Base-by-base conservation (phyloP, 2,797 vertebrate genomes). In the Remorina albescens region DNA sequence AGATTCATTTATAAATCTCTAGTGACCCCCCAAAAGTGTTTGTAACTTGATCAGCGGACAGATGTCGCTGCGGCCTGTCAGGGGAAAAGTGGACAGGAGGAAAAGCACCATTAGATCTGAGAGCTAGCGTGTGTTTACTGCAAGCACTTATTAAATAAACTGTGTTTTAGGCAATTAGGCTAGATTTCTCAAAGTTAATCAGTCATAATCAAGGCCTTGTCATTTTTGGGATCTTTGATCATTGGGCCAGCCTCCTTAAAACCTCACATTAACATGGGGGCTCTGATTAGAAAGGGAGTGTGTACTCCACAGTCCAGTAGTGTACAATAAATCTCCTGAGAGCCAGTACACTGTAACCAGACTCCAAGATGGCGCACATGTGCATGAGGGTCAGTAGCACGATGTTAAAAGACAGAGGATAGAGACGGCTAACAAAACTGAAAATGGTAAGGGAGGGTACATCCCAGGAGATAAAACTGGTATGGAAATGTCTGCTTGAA, bases 1-100 rank as follows among this genome's bases (percentile, higher is more conserved):
- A 37, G 47, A 50, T 19, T 64, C 19, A 53, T 65, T 26, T 46
- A 34, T 18, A 36, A 67, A 64, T 13, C 62, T 66, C 55, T 56
- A 44, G 30, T 41, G 25, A 58, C 25, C 46, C 67, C 64, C 64
- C 54, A 11, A 18, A 25, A 34, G 25, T 47, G 37, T 62, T 54
- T 75, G 80, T 69, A 92, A 87, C 60, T 34, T 57, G 68, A 88
- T 82, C 64, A 0, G 59, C 61, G 73, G 82, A 72, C 89, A 86
- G 86, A 87, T 89, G 86, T 79, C 60, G 10, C 58, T 39, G 51
- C 32, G 13, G 59, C 2, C 46, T 39, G 57, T 72, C 63, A 53
- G 21, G 67, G 63, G 56, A 62, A 56, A 41, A 44, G 49, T 9
- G 60, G 49, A 28, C 58, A 36, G 23, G 3, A 3, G 26, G 37